Evolutionary conservation across 2,113 vertebrate species (phyloP).

Genomic region (Pampusana beccarii): DNA sequence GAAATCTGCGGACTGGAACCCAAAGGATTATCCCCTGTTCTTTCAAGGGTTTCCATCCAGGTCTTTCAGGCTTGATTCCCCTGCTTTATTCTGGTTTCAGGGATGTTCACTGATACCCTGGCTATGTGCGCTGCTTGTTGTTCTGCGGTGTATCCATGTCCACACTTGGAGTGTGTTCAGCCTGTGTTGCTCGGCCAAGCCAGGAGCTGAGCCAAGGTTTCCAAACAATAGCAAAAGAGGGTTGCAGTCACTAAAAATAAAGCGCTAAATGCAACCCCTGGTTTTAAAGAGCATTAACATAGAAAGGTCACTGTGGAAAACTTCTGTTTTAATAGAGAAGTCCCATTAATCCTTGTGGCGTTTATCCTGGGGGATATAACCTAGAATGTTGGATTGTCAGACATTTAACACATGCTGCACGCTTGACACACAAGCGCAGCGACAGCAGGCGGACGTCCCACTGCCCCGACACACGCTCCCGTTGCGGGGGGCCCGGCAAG

Average conservation of each 20-base stretch:
- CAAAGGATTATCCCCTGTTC: not conserved
- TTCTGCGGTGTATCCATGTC: not conserved
- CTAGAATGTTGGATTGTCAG: constrained; percentile 53
- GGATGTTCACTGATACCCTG: not conserved
- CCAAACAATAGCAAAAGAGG: constrained; percentile 58
- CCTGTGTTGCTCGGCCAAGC: constrained; percentile 20
- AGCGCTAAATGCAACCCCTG: constrained; percentile 23
- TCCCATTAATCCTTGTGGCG: not conserved
- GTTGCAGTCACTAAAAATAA: constrained; percentile 64
- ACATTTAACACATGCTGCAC: constrained; percentile 32
- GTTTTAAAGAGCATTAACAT: constrained; percentile 38
- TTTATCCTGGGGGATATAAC: constrained; percentile 33
- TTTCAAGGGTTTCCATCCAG: not conserved
- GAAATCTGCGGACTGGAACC: not conserved
- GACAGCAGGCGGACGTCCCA: not conserved
- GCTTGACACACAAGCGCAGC: not conserved
- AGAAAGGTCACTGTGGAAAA: constrained; percentile 62
- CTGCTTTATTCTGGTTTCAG: constrained; percentile 36
- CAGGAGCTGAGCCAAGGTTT: constrained; percentile 46
- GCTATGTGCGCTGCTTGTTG: not conserved
- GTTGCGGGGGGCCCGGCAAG: not conserved
- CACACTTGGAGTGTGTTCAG: constrained; percentile 38
- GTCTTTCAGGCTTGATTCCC: not conserved
- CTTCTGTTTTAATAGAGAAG: constrained; percentile 59
- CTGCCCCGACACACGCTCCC: not conserved